These are phyloP conservation scores for Decapterus maruadsi DNA, from an alignment of 2,797 vertebrate species.

Conservation along the genomic window DNA sequence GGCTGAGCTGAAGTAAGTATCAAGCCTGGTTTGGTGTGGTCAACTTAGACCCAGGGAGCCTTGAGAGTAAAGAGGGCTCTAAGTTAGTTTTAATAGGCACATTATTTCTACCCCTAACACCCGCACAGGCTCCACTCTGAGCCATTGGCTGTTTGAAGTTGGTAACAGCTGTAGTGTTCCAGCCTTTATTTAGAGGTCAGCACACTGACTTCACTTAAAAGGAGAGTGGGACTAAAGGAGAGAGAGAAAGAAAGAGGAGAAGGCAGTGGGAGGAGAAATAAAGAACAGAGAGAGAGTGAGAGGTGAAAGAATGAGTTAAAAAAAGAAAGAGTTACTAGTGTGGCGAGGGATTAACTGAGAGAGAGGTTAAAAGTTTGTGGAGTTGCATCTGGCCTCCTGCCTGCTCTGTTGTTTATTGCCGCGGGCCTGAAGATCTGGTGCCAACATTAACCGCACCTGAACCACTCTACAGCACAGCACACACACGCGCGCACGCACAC, in stretches of 20 bases:
- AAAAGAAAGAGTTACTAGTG: constrained; percentile 83
- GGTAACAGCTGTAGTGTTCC: constrained; percentile 87
- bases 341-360: constrained; percentile 84
- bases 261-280: constrained; percentile 74
- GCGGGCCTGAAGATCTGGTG: constrained; percentile 85
- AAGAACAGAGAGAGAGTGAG: constrained; percentile 75
- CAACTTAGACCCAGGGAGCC: constrained; percentile 78
- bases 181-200: constrained; percentile 90
- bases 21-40: constrained; percentile 70
- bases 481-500: constrained; percentile 35
- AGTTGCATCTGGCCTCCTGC: constrained; percentile 88
- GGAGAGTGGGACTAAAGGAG: constrained; percentile 76
- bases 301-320: constrained; percentile 81
- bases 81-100: constrained; percentile 88
- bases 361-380: constrained; percentile 89
- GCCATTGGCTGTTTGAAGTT: constrained; percentile 85
- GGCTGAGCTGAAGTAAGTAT: constrained; percentile 57
- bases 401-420: constrained; percentile 89
- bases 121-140: constrained; percentile 74
- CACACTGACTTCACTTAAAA: constrained; percentile 86
- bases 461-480: constrained; percentile 64
- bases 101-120: constrained; percentile 82
- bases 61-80: constrained; percentile 79
- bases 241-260: constrained; percentile 64
- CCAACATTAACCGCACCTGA: constrained; percentile 89